Conservation (phyloP, 1,140 invertebrate genomes). For the Coenobita brevimanus region DNA sequence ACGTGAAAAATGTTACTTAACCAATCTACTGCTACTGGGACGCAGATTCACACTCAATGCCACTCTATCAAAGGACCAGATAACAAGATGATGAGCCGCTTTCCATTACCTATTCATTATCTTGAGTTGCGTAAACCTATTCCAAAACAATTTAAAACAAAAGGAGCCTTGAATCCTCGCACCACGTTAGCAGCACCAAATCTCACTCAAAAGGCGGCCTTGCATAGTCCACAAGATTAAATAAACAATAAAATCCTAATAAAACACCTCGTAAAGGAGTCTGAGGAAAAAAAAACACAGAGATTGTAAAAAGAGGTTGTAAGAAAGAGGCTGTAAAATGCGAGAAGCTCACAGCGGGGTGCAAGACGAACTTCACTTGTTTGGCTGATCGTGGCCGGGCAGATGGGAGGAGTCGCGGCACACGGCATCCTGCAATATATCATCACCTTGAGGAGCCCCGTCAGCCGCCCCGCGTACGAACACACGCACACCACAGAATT, state of each 20-base stretch:
- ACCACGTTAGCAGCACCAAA: slow-evolving; percentile 9
- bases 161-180: no score
- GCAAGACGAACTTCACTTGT: slow-evolving; percentile 57
- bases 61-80: no score
- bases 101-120: no score
- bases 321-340: slow-evolving; percentile 42
- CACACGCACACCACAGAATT: slow-evolving; percentile 8
- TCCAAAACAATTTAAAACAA: no score
- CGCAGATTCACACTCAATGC: no score
- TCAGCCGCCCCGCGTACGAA: slow-evolving; percentile 44
- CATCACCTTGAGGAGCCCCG: slow-evolving; percentile 58
- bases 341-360: slow-evolving; percentile 51
- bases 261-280: slow-evolving; percentile 9
- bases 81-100: no score
- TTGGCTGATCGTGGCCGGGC: slow-evolving; percentile 40
- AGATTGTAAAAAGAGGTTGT: slow-evolving; percentile 48
- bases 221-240: not conserved
- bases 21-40: no score
- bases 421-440: slow-evolving; percentile 64
- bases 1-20: no score
- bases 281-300: not conserved
- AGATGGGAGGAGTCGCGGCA: slow-evolving; percentile 46
- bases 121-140: no score
- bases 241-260: slow-evolving; percentile 32
- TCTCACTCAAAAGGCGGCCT: not conserved